These are phyloP conservation scores for Hippasteria phrygiana DNA, from an alignment of 53 echinoderm and acorn worm genomes.

Conservation along the genomic window DNA sequence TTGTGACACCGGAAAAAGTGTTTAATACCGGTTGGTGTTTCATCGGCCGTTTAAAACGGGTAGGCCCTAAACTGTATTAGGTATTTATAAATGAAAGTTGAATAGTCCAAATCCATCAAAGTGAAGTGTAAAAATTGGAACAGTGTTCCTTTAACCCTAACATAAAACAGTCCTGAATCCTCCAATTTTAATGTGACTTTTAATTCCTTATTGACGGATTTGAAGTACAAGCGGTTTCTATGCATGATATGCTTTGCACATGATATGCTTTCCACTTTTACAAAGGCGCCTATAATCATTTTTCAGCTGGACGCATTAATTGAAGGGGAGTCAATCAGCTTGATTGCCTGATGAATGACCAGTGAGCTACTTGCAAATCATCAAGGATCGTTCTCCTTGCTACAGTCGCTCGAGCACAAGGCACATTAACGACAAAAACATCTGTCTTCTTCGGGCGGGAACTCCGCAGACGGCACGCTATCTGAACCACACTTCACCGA, in stretches of 20 bases:
- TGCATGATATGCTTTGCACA: neutral
- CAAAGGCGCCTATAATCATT: neutral
- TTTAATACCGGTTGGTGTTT: too few species aligned
- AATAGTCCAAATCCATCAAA: too few species aligned
- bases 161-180: too few species aligned
- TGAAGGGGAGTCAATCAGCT: neutral
- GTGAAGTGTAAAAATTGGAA: too few species aligned
- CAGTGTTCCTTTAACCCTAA: too few species aligned
- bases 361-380: neutral
- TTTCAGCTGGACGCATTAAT: neutral
- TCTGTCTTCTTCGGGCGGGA: neutral
- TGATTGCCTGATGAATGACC: neutral
- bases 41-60: too few species aligned
- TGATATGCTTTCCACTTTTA: neutral
- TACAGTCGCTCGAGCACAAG: neutral
- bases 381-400: neutral
- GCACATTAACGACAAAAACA: conserved; percentile 43
- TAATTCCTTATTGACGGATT: too few species aligned
- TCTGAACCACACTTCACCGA: conserved; percentile 39
- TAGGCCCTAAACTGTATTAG: too few species aligned
- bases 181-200: too few species aligned
- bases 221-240: neutral
- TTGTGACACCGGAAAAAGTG: too few species aligned
- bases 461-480: neutral
- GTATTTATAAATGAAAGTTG: too few species aligned